Evolutionary conservation across 2,113 vertebrate species (phyloP).

Genomic region (Macrotus californicus): DNA sequence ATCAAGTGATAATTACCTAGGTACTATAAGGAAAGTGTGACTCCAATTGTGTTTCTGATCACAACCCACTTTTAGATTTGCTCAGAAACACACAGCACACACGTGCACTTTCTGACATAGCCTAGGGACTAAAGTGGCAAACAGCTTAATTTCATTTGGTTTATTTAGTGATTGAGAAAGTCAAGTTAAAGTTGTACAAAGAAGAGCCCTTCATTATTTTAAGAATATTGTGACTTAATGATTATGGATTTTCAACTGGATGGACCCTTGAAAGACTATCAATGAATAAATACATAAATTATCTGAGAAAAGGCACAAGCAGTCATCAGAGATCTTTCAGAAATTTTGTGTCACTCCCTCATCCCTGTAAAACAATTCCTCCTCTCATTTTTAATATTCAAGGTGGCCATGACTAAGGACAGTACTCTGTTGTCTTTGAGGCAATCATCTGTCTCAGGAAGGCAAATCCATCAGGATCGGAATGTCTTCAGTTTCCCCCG

Average conservation of each 20-base stretch:
- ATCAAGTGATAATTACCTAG: constrained; percentile 47
- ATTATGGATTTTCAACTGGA: constrained; percentile 11
- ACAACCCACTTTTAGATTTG: constrained; percentile 18
- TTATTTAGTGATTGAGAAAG: constrained; percentile 19
- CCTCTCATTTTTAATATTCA: neutral
- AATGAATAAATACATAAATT: neutral
- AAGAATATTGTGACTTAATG: neutral
- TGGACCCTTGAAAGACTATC: neutral
- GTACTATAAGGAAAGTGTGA: neutral
- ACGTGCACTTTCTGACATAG: neutral
- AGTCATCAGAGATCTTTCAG: neutral
- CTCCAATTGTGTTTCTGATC: neutral
- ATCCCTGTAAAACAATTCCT: neutral
- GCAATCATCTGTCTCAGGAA: neutral
- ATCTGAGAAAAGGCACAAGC: neutral
- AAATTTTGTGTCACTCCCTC: neutral
- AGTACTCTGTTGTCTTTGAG: neutral
- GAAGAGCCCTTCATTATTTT: neutral
- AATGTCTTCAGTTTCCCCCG: neutral
- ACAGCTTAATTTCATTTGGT: neutral
- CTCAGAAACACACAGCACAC: neutral
- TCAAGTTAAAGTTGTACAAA: neutral
- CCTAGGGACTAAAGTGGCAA: neutral
- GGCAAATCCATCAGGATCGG: neutral
- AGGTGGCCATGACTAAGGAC: neutral